Conservation (phyloP, 2,888 invertebrate species). For the Erpobdella octoculata region DNA sequence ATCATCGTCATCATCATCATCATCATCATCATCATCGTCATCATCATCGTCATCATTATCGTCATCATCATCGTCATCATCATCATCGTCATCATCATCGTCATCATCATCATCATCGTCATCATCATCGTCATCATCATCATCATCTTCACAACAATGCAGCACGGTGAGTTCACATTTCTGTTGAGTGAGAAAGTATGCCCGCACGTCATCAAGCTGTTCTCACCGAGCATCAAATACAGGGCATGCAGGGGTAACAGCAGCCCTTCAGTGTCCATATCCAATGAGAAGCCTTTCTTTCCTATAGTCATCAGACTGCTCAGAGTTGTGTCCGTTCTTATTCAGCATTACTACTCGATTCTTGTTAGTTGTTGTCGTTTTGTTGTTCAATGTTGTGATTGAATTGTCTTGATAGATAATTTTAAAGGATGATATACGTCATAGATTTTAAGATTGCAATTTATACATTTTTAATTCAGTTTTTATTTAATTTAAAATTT, state of each 20-base stretch:
- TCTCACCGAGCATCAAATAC: constrained; percentile 96
- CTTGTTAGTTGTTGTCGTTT: constrained; percentile 72
- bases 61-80: not conserved
- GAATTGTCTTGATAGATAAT: too few relatives aligned
- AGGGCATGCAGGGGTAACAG: constrained; percentile 55
- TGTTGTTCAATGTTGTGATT: too few relatives aligned
- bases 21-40: not conserved
- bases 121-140: not conserved
- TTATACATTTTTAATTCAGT: too few relatives aligned
- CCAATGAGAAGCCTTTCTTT: constrained; percentile 79
- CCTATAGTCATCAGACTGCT: constrained; percentile 90
- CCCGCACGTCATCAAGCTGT: constrained; percentile 91
- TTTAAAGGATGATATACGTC: too few relatives aligned
- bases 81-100: constrained; percentile 6
- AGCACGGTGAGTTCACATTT: constrained; percentile 89
- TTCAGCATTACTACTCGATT: constrained; percentile 82
- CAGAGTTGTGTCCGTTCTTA: constrained; percentile 80
- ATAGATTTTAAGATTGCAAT: too few relatives aligned
- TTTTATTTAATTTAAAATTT: too few relatives aligned
- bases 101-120: not conserved
- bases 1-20: not conserved
- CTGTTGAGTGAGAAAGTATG: constrained; percentile 91
- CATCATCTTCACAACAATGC: too few relatives aligned
- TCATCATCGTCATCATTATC: not conserved
- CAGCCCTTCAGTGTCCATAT: constrained; percentile 37